These are phyloP conservation scores for Excalfactoria chinensis DNA, from an alignment of 2,113 vertebrate species.

Conservation along the genomic window DNA sequence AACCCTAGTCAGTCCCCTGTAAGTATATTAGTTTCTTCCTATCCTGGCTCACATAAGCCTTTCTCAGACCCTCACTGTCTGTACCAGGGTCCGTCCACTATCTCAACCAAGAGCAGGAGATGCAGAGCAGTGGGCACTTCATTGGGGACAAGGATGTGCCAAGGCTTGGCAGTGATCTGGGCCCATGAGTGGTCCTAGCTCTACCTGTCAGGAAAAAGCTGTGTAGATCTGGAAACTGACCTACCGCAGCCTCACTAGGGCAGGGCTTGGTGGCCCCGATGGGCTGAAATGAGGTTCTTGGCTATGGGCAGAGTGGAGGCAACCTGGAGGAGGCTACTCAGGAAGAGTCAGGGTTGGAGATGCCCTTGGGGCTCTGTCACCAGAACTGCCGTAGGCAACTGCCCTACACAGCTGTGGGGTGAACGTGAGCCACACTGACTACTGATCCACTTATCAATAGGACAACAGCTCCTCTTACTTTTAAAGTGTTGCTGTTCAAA, in stretches of 20 bases:
- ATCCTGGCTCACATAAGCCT: rapidly evolving
- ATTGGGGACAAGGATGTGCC: rapidly evolving
- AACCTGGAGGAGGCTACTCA: background rate
- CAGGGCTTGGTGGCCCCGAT: rapidly evolving
- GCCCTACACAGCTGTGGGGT: background rate
- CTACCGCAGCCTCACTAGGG: rapidly evolving
- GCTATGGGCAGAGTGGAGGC: background rate
- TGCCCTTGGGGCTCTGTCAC: background rate
- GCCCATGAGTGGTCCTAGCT: rapidly evolving
- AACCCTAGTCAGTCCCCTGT: background rate
- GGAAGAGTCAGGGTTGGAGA: background rate
- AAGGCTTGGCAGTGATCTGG: rapidly evolving
- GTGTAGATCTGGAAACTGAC: rapidly evolving
- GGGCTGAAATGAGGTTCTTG: background rate
- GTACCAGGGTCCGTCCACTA: background rate
- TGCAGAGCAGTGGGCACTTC: background rate
- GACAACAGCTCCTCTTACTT: background rate
- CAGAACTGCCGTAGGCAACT: background rate
- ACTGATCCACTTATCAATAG: background rate
- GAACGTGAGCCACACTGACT: no score
- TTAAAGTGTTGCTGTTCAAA: background rate
- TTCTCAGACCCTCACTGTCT: background rate
- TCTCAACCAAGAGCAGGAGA: background rate
- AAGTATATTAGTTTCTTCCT: background rate
- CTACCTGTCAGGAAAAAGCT: background rate